These are phyloP conservation scores for Drosophila barbarae DNA, from an alignment of 2,888 invertebrate species.

Conservation along the genomic window DNA sequence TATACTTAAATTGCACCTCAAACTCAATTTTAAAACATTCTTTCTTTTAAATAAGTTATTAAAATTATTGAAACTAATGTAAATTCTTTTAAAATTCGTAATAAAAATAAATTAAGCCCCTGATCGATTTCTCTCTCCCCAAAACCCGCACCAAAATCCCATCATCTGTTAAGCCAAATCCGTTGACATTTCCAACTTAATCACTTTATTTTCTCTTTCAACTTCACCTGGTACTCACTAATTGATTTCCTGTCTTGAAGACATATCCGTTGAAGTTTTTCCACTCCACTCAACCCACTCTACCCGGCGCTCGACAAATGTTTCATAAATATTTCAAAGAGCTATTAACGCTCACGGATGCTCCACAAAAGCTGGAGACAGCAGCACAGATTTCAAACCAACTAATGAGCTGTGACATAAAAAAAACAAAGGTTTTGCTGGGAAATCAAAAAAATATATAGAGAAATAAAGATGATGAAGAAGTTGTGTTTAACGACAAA, in stretches of 20 bases:
- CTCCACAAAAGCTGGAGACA: constrained; percentile 17
- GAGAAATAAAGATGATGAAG: constrained; percentile 26
- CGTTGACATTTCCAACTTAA: constrained; percentile 20
- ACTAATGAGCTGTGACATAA: constrained; percentile 68
- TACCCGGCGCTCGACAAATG: constrained; percentile 38
- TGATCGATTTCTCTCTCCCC: neutral
- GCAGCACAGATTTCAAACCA: constrained; percentile 30
- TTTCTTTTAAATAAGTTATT: neutral
- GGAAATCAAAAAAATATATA: constrained; percentile 22
- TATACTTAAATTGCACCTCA: rapidly evolving
- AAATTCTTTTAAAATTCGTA: no score
- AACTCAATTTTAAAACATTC: no score
- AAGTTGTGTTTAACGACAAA: constrained; percentile 52
- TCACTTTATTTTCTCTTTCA: constrained; percentile 12
- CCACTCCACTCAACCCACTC: constrained; percentile 24
- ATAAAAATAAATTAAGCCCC: neutral
- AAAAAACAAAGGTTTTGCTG: constrained; percentile 56
- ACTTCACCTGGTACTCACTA: constrained; percentile 18
- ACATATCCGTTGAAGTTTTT: constrained; percentile 23
- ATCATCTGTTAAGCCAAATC: constrained; percentile 14
- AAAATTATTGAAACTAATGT: no score
- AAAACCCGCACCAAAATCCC: constrained; percentile 1
- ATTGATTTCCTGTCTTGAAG: constrained; percentile 33
- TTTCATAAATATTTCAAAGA: constrained; percentile 51
- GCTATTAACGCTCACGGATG: constrained; percentile 57